Conservation (phyloP, 2,797 vertebrate genomes). For the Syngnathus rostellatus region DNA sequence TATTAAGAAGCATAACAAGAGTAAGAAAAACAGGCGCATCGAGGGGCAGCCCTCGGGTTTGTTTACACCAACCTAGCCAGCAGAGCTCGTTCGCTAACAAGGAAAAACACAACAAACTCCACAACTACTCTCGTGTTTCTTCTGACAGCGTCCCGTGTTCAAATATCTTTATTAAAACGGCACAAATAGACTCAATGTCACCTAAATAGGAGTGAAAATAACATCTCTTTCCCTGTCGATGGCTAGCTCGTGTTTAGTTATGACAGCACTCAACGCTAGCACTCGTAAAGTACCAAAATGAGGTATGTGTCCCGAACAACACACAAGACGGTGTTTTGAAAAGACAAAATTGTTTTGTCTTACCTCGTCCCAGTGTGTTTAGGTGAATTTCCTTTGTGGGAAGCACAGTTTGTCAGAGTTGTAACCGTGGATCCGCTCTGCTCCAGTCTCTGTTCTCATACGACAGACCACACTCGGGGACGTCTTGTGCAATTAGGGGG, state of each 20-base stretch:
- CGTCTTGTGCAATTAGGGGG: constrained; percentile 6
- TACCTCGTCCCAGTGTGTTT: constrained; percentile 30
- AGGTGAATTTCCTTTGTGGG: not conserved
- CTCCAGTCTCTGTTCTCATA: constrained; percentile 14
- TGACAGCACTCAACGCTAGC: constrained; percentile 53
- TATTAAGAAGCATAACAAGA: not conserved
- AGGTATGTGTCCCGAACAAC: constrained; percentile 25
- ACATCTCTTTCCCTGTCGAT: constrained; percentile 13
- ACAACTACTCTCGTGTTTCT: constrained; percentile 4
- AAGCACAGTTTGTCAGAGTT: constrained; percentile 24
- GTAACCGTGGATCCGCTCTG: constrained; percentile 4
- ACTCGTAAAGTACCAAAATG: constrained; percentile 25
- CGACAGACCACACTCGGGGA: constrained; percentile 28
- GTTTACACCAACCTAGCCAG: constrained; percentile 64
- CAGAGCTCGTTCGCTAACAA: constrained; percentile 52
- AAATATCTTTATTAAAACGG: constrained; percentile 3
- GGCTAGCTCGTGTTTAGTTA: constrained; percentile 50
- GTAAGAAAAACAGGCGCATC: constrained; percentile 7
- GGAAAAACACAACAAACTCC: constrained; percentile 45
- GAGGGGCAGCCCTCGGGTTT: constrained; percentile 42
- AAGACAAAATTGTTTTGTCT: not conserved
- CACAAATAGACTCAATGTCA: not conserved
- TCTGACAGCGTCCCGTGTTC: constrained; percentile 41
- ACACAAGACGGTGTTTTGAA: constrained; percentile 16
- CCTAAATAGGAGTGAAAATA: not conserved